These are phyloP conservation scores for Thalassarche chlororhynchos DNA, from an alignment of 2,113 vertebrate species.

Conservation along the genomic window DNA sequence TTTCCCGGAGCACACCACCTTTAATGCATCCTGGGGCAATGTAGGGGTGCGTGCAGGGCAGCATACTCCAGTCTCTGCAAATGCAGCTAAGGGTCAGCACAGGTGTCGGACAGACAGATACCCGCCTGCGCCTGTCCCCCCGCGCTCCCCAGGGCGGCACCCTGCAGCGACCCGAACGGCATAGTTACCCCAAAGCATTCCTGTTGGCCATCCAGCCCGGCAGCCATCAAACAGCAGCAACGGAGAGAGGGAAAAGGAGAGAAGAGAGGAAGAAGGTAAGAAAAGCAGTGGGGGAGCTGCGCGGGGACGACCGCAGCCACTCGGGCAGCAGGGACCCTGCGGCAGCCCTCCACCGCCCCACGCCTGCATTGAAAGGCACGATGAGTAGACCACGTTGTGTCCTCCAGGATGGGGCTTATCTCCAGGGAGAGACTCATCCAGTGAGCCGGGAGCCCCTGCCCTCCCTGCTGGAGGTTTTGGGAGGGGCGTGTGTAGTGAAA, in stretches of 20 bases:
- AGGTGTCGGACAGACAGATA: not conserved
- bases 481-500: accelerated
- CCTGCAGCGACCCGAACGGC: not conserved
- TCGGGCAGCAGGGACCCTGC: not conserved
- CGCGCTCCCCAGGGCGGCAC: not conserved
- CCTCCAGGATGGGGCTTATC: not conserved
- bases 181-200: slow-evolving; percentile 86
- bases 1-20: not conserved
- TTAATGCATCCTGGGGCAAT: not conserved
- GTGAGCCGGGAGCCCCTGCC: not conserved
- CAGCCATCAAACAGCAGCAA: slow-evolving; percentile 32
- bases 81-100: not conserved
- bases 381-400: not conserved
- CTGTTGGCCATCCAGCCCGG: slow-evolving; percentile 71
- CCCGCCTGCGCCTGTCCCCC: not conserved
- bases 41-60: not conserved
- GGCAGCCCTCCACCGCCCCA: not conserved
- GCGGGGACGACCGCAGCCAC: not conserved
- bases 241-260: not conserved
- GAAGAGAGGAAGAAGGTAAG: not conserved
- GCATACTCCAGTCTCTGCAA: accelerated
- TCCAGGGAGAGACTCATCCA: not conserved
- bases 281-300: not conserved
- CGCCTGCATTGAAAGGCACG: accelerated
- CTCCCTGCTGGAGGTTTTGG: not conserved